phyloP scores from a whole-genome alignment of 2,113 vertebrate genomes.

The Onychostruthus taczanowskii region DNA sequence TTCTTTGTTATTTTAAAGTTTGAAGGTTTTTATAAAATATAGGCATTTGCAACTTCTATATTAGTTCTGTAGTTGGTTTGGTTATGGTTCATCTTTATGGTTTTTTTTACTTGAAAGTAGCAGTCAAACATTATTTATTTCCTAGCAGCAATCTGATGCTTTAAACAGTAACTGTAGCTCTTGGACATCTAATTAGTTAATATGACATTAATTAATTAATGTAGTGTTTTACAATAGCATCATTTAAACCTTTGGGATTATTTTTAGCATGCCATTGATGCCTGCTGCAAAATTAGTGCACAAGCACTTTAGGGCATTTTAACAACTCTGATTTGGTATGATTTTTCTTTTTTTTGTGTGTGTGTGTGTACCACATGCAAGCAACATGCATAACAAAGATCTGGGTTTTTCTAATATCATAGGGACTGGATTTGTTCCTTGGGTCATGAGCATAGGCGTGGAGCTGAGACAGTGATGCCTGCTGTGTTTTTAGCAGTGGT shows the following conservation, averaged over 20 bases:
- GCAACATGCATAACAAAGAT: background rate
- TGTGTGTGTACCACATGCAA: background rate
- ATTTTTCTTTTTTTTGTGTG: background rate
- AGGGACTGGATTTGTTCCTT: background rate
- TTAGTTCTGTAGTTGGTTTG: background rate
- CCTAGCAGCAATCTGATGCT: background rate
- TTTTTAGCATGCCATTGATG: background rate
- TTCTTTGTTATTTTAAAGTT: background rate
- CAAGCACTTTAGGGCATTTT: background rate
- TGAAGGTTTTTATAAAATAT: background rate
- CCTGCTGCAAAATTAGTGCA: background rate
- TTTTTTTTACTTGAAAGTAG: background rate
- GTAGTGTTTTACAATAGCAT: background rate
- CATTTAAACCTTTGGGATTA: background rate
- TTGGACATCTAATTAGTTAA: background rate
- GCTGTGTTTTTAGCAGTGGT: background rate
- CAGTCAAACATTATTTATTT: background rate
- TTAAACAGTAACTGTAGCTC: background rate
- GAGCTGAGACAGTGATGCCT: background rate
- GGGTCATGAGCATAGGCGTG: accelerated
- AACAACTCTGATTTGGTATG: background rate
- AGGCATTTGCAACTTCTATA: background rate
- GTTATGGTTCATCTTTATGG: background rate
- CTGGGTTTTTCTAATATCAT: background rate
- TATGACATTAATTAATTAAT: background rate